phyloP scores from a whole-genome alignment of 1,140 invertebrate genomes.

The Diplogasteroides magnus region DNA sequence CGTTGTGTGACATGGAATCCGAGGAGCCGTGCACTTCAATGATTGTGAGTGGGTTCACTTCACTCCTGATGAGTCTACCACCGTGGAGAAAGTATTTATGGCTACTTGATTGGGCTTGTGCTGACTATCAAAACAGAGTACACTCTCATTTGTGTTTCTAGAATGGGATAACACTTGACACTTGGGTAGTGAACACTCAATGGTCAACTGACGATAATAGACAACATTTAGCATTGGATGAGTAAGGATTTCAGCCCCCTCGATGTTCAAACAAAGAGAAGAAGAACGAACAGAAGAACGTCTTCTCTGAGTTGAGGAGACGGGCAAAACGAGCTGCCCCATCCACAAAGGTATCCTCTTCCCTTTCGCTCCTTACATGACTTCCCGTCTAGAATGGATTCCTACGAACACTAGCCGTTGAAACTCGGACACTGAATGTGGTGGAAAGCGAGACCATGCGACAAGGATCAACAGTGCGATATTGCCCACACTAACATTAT shows the following conservation, averaged over 20 bases:
- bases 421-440: neutral
- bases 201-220: no score
- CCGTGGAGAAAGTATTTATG: no score
- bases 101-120: no score
- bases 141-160: no score
- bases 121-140: no score
- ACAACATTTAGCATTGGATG: no score
- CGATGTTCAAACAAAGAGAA: slow-evolving; percentile 29
- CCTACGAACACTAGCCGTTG: neutral
- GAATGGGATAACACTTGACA: no score
- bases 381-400: neutral
- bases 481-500: no score
- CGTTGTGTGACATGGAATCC: slow-evolving; percentile 46
- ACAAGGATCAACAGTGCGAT: neutral
- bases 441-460: neutral
- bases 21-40: slow-evolving; percentile 36
- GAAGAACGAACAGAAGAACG: neutral
- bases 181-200: no score
- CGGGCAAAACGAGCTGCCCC: neutral
- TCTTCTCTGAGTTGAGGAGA: no score
- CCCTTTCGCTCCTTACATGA: neutral
- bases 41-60: slow-evolving; percentile 50
- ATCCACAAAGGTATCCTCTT: neutral
- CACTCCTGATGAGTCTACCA: no score
- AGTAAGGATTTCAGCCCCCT: slow-evolving; percentile 43